phyloP scores from a whole-genome alignment of 2,888 invertebrate genomes.

The Sicus ferrugineus region DNA sequence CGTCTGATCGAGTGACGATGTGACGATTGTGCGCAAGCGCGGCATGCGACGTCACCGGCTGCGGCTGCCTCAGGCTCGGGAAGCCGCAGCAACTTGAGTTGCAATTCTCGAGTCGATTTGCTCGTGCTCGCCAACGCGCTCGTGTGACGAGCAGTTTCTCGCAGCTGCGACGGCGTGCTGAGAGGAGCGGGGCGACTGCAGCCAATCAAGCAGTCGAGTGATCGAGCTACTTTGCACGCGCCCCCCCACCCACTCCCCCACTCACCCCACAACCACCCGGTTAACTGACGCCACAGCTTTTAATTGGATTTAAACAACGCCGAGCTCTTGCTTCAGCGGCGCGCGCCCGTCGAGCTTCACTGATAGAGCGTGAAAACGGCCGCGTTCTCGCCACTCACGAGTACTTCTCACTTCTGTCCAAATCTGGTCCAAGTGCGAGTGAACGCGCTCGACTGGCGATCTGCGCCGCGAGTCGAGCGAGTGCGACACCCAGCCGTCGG shows the following conservation, averaged over 20 bases:
- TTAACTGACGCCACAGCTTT: slow-evolving; percentile 26
- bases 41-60: slow-evolving; percentile 8
- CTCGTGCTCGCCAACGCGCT: background rate
- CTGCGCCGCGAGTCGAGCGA: background rate
- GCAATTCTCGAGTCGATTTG: no score
- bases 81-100: background rate
- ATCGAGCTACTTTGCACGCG: no score
- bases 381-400: slow-evolving; percentile 3
- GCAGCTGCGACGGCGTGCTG: background rate
- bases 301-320: slow-evolving; percentile 30
- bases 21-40: slow-evolving; percentile 35
- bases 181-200: background rate
- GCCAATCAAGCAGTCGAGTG: slow-evolving; percentile 11
- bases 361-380: slow-evolving; percentile 54
- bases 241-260: no score
- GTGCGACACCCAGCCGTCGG: slow-evolving; percentile 37
- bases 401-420: slow-evolving; percentile 13
- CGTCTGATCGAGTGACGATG: slow-evolving; percentile 35
- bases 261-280: background rate
- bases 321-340: slow-evolving; percentile 16
- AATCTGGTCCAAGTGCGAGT: background rate
- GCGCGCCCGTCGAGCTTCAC: slow-evolving; percentile 48
- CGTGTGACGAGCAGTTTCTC: background rate
- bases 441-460: background rate
- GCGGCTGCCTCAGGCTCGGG: no score